phyloP scores from a whole-genome alignment of 2,797 vertebrate genomes.

The Morus bassanus region DNA sequence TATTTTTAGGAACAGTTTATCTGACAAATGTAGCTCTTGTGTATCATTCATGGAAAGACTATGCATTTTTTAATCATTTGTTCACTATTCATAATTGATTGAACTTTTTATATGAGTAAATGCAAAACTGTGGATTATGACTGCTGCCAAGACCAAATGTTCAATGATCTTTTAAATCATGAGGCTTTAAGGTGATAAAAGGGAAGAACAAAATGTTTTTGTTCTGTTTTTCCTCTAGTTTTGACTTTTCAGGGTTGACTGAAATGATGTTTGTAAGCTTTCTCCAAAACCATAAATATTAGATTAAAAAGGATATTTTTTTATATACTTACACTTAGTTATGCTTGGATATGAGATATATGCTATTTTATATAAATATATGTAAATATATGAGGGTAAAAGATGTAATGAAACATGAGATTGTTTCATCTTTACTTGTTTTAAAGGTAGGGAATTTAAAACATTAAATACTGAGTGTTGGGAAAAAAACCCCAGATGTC shows the following conservation, averaged over 20 bases:
- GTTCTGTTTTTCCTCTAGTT: background rate
- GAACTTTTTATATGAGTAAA: background rate
- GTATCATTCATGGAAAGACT: background rate
- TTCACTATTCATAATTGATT: background rate
- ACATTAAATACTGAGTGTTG: background rate
- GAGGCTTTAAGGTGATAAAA: background rate
- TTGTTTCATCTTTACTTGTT: background rate
- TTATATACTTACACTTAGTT: background rate
- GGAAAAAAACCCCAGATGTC: fast-evolving
- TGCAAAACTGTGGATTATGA: background rate
- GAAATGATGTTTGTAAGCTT: background rate
- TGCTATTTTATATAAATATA: background rate
- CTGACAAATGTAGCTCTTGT: background rate
- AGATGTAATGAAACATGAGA: background rate
- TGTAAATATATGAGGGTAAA: background rate
- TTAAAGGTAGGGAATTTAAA: background rate
- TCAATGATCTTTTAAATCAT: background rate
- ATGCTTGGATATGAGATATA: background rate
- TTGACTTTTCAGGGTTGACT: background rate
- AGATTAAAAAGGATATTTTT: background rate
- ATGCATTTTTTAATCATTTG: background rate
- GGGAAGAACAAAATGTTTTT: background rate
- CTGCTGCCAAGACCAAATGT: background rate
- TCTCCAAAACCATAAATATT: background rate
- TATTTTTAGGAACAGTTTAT: background rate